These are phyloP conservation scores for Myrmecophaga tridactyla DNA, from an alignment of 2,113 vertebrate genomes.

Conservation along the genomic window DNA sequence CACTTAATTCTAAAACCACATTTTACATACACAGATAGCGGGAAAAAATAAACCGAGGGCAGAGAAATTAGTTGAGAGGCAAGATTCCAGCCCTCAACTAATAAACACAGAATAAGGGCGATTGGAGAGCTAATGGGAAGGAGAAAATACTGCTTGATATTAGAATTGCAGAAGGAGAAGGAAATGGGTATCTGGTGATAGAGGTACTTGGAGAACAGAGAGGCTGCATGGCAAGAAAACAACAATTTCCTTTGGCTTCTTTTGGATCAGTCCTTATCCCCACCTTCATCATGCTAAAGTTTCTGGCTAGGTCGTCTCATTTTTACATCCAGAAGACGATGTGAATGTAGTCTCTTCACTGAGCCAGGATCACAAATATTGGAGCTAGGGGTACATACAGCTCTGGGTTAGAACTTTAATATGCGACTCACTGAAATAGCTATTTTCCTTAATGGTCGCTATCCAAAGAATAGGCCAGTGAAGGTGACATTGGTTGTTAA, in stretches of 20 bases:
- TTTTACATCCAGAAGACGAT: neutral
- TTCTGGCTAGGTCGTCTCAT: neutral
- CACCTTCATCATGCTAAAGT: neutral
- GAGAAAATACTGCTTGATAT: neutral
- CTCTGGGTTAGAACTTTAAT: conserved; percentile 71
- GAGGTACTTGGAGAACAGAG: neutral
- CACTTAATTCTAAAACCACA: neutral
- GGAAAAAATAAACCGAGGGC: neutral
- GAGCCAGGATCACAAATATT: neutral
- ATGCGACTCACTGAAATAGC: conserved; percentile 68
- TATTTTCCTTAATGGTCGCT: conserved; percentile 72
- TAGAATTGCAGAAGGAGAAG: neutral
- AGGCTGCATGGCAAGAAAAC: neutral
- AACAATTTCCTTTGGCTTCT: neutral
- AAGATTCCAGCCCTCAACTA: neutral
- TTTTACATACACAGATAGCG: neutral
- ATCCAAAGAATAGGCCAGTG: conserved; percentile 59
- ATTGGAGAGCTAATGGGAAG: neutral
- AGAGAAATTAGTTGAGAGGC: neutral
- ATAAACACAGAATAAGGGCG: neutral
- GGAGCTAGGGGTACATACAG: conserved; percentile 42
- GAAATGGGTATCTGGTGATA: neutral
- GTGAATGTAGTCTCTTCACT: neutral
- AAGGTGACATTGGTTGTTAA: conserved; percentile 73
- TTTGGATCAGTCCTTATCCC: neutral